phyloP scores from a whole-genome alignment of 2,797 vertebrate species.

The Loris lydekkerianus region DNA sequence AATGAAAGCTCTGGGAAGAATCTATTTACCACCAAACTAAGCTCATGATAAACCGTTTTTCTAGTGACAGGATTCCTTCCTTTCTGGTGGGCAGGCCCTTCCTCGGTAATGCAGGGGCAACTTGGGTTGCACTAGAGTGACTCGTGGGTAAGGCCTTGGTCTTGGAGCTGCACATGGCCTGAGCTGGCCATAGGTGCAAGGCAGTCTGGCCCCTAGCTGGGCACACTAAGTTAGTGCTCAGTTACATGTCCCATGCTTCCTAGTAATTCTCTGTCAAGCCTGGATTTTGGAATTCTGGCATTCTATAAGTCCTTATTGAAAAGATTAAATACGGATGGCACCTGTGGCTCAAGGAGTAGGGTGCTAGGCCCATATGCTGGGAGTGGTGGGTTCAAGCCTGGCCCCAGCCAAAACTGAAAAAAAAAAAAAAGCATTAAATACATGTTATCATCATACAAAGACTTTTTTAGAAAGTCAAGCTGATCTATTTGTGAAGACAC shows the following conservation, averaged over 20 bases:
- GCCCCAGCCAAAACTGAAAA: no score
- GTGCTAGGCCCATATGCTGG: no score
- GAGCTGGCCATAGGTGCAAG: background rate
- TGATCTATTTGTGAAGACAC: slow-evolving; percentile 48
- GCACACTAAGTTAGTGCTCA: background rate
- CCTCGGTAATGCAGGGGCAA: background rate
- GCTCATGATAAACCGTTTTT: background rate
- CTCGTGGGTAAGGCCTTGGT: background rate
- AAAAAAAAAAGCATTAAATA: background rate
- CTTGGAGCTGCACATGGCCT: background rate
- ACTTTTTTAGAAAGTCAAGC: background rate
- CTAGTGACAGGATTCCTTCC: background rate
- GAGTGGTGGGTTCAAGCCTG: no score
- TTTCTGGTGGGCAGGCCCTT: background rate
- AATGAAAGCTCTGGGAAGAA: slow-evolving; percentile 20
- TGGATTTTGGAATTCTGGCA: background rate
- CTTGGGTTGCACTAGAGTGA: background rate
- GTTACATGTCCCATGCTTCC: background rate
- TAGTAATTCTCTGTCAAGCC: background rate
- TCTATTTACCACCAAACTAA: background rate
- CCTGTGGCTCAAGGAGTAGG: no score
- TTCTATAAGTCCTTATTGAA: slow-evolving; percentile 19
- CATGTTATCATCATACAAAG: slow-evolving; percentile 33
- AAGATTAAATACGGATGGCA: background rate
- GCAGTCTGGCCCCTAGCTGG: background rate